A percentile compares a stretch with the other conserved stretches of the same genome.
Evolutionary conservation across 2,797 vertebrate genomes (phyloP).

Genomic region (Acanthurus leucopareius): DNA sequence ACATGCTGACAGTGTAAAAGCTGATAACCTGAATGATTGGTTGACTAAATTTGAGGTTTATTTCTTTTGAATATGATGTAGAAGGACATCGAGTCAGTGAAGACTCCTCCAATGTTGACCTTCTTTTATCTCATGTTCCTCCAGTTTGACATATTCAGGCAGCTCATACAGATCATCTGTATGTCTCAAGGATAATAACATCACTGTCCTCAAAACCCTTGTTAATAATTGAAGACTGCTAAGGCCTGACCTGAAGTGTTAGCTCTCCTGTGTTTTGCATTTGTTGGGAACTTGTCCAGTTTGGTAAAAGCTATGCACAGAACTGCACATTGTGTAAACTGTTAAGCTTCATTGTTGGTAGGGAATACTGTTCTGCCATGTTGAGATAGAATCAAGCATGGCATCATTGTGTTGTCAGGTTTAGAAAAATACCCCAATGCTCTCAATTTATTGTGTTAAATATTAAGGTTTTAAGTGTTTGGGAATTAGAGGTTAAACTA

Average conservation of each 20-base stretch:
- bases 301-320: background rate
- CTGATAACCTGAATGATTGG: background rate
- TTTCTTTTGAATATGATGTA: no score
- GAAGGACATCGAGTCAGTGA: no score
- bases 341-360: no score
- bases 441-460: background rate
- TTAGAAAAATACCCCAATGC: constrained; percentile 6
- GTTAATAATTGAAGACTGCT: background rate
- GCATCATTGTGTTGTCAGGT: constrained; percentile 5
- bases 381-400: background rate
- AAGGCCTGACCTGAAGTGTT: background rate
- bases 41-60: no score
- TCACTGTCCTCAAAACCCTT: background rate
- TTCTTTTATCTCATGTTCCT: background rate
- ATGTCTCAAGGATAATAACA: background rate
- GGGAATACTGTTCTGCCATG: no score
- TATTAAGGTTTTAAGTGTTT: background rate
- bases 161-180: background rate
- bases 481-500: background rate
- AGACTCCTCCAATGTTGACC: no score
- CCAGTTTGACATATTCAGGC: background rate
- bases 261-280: background rate
- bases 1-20: background rate
- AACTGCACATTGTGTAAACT: background rate
- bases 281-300: constrained; percentile 7